Percentiles rank a stretch among this genome's conserved stretches.
Evolutionary conservation across 2,113 vertebrate genomes (phyloP).

Genomic region (Oreotrochilus melanogaster): DNA sequence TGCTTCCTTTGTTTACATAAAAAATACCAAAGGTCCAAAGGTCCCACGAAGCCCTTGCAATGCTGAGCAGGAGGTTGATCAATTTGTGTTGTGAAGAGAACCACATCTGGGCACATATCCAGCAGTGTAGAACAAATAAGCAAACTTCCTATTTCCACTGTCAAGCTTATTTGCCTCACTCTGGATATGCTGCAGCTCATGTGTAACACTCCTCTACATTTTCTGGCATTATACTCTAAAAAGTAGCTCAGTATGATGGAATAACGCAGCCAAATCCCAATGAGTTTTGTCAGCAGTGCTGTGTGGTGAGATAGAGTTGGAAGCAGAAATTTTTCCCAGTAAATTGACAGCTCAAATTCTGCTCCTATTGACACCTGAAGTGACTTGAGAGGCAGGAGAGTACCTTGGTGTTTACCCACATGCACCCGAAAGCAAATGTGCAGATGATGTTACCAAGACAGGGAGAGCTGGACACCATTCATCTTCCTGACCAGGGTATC

Average conservation of each 20-base stretch:
- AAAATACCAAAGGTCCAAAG: not conserved
- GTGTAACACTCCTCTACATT: accelerated
- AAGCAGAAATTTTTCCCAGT: not conserved
- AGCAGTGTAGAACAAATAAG: not conserved
- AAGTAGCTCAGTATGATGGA: not conserved
- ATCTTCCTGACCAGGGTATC: not conserved
- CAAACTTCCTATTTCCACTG: not conserved
- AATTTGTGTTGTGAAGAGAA: not conserved
- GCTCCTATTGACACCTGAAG: not conserved
- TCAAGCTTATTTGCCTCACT: not conserved
- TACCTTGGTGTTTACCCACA: not conserved
- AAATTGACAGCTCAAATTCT: not conserved
- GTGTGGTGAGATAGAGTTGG: not conserved
- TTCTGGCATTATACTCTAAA: not conserved
- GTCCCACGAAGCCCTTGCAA: not conserved
- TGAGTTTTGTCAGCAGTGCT: not conserved
- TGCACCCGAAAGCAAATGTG: not conserved
- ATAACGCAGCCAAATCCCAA: not conserved
- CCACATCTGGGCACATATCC: not conserved
- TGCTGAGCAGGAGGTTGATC: not conserved
- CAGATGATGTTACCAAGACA: not conserved
- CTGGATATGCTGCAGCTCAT: not conserved
- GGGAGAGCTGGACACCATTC: not conserved
- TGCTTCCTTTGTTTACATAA: slow-evolving; percentile 11
- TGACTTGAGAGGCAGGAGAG: not conserved